These are phyloP conservation scores for Psilopsiagon aurifrons DNA, from an alignment of 2,113 vertebrate genomes.

Conservation along the genomic window DNA sequence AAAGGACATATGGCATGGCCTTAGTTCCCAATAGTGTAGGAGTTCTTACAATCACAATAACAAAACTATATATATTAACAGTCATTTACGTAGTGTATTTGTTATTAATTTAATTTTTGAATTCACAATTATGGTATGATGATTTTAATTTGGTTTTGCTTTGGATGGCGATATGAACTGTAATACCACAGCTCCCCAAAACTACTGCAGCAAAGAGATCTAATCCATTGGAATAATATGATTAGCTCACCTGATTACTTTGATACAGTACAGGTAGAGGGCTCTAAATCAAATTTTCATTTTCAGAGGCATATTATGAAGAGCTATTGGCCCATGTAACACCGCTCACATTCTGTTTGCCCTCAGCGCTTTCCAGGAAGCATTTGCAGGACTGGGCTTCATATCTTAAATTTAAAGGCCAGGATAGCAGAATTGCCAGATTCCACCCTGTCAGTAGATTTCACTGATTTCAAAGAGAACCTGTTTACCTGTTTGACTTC, in stretches of 20 bases:
- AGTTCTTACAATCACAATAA: neutral
- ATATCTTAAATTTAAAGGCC: neutral
- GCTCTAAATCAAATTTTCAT: conserved; percentile 39
- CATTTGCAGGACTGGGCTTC: neutral
- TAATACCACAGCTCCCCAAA: neutral
- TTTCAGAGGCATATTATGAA: conserved; percentile 9
- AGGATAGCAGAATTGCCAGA: neutral
- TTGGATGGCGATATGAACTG: neutral
- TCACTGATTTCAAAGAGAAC: neutral
- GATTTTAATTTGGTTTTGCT: neutral
- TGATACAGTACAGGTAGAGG: neutral
- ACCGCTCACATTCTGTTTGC: neutral
- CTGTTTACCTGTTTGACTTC: neutral
- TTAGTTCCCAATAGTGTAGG: neutral
- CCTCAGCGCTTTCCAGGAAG: conserved; percentile 25
- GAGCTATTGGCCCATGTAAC: neutral
- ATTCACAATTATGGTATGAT: neutral
- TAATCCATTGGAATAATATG: conserved; percentile 3
- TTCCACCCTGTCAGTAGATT: neutral
- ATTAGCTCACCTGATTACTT: conserved; percentile 40
- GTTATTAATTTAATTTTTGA: neutral
- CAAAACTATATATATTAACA: neutral
- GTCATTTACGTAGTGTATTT: neutral
- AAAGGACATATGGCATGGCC: neutral
- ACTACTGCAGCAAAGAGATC: neutral